Percentiles rank a stretch among this genome's conserved stretches.
Evolutionary conservation across 1,140 invertebrate species (phyloP).

Genomic region (Papilio xuthus): DNA sequence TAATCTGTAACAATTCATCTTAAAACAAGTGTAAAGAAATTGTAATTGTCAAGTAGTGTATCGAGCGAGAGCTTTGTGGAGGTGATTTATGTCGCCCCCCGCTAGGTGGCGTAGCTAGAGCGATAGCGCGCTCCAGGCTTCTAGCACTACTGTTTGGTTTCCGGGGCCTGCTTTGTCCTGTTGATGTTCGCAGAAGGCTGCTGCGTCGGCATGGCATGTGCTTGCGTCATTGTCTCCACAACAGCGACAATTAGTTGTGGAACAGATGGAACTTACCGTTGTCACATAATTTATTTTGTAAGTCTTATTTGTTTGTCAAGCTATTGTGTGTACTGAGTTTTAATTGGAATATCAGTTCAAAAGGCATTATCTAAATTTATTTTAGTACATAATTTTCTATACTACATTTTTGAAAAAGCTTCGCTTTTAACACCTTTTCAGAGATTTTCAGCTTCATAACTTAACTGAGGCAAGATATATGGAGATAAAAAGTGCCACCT

Average conservation of each 20-base stretch:
- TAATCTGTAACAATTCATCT: constrained; percentile 13
- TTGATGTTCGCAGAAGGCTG: constrained; percentile 47
- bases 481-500: too few species aligned
- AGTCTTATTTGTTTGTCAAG: constrained; percentile 19
- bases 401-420: too few species aligned
- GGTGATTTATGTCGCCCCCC: constrained; percentile 54
- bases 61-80: constrained; percentile 9
- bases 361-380: too few species aligned
- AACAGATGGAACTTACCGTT: constrained; percentile 27
- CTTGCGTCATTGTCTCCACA: constrained; percentile 38
- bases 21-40: constrained; percentile 15
- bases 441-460: too few species aligned
- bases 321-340: neutral
- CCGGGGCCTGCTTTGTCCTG: constrained; percentile 43
- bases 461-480: too few species aligned
- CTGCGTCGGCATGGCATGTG: constrained; percentile 26
- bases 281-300: constrained; percentile 33
- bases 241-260: neutral
- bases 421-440: too few species aligned
- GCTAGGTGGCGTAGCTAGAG: constrained; percentile 9
- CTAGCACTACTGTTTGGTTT: constrained; percentile 51
- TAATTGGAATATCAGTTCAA: neutral
- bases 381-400: too few species aligned
- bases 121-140: neutral
- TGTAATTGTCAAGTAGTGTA: neutral